These are phyloP conservation scores for Pampusana beccarii DNA, from an alignment of 2,113 vertebrate species.

Conservation along the genomic window DNA sequence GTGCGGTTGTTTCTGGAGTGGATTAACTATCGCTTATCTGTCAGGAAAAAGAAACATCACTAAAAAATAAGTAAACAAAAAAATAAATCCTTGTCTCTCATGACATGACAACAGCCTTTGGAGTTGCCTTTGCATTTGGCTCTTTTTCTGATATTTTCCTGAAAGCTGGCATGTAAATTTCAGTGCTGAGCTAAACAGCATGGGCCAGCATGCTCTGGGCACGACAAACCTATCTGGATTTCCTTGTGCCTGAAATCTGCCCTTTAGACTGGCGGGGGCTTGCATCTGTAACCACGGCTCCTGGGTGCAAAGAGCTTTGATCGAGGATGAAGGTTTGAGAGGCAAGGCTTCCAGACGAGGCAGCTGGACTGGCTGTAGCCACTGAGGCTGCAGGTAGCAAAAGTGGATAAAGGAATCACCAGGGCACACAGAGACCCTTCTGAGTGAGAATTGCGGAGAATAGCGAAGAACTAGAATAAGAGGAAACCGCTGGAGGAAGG, in stretches of 20 bases:
- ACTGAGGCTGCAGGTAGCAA: background rate
- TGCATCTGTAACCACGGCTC: background rate
- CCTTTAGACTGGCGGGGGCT: fast-evolving
- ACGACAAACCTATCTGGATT: fast-evolving
- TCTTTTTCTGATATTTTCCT: background rate
- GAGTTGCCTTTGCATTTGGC: background rate
- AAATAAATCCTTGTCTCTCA: background rate
- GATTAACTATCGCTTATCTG: background rate
- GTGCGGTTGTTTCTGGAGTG: background rate
- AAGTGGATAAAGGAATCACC: background rate
- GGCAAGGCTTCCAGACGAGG: fast-evolving
- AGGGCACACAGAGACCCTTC: background rate
- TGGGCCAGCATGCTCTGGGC: background rate
- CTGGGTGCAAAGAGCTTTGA: background rate
- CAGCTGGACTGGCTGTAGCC: background rate
- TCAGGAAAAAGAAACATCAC: background rate
- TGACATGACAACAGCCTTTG: background rate
- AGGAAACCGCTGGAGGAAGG: background rate
- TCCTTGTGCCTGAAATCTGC: background rate
- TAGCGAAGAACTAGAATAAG: background rate
- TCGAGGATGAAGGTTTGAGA: background rate
- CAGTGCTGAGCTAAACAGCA: background rate
- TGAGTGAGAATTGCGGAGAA: background rate
- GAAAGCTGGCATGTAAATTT: background rate
- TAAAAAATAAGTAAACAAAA: background rate